Conservation (phyloP, 2,113 vertebrate species). For the Acanthisitta chloris region DNA sequence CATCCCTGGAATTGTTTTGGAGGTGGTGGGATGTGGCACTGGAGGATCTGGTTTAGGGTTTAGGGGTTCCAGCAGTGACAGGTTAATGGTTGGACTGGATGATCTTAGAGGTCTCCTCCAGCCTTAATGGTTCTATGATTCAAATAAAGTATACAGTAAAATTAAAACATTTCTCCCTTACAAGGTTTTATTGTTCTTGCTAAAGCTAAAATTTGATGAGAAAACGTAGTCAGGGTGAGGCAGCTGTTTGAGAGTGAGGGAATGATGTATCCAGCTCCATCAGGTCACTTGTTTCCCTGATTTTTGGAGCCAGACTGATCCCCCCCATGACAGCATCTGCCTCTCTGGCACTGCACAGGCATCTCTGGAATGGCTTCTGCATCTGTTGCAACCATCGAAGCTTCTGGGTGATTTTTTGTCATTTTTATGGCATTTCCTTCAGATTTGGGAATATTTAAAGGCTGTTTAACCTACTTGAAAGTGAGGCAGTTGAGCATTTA, state of each 20-base stretch:
- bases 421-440: constrained; percentile 25
- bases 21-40: too few species aligned
- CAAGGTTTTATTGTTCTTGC: not conserved
- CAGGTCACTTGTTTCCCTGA: not conserved
- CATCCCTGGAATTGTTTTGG: too few species aligned
- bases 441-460: constrained; percentile 9
- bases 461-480: constrained; percentile 21
- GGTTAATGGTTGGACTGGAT: too few species aligned
- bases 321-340: constrained; percentile 34
- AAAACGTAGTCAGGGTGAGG: not conserved
- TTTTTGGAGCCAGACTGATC: not conserved
- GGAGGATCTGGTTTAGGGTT: too few species aligned
- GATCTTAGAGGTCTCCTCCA: too few species aligned
- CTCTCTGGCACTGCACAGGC: constrained; percentile 10
- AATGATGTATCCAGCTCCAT: not conserved
- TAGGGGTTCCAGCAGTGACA: too few species aligned
- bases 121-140: too few species aligned
- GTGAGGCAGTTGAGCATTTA: not conserved
- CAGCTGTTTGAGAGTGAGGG: not conserved
- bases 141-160: not conserved
- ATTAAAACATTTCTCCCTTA: not conserved
- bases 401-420: constrained; percentile 13
- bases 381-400: not conserved
- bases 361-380: not conserved
- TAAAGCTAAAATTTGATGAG: not conserved